Percentiles rank a stretch among this genome's conserved stretches.
phyloP scores from a whole-genome alignment of 1,140 invertebrate genomes.

The Babylonia areolata region DNA sequence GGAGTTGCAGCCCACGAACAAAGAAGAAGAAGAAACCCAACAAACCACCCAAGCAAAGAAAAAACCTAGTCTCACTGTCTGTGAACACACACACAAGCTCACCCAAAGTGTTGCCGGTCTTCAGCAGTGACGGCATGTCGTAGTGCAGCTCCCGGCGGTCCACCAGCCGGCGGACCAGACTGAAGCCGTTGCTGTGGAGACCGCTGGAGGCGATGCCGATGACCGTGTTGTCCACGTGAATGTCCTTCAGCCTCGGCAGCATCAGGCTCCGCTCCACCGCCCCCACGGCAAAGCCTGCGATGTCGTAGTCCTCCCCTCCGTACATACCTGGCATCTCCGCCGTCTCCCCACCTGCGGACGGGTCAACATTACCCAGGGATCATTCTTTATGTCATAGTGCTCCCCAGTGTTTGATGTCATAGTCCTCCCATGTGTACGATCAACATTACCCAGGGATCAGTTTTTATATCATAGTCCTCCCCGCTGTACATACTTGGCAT shows the following conservation, averaged over 20 bases:
- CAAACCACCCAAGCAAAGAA: too few relatives aligned
- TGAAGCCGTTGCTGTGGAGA: conserved; percentile 97
- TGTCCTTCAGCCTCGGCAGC: conserved; percentile 84
- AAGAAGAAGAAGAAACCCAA: too few relatives aligned
- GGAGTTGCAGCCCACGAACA: too few relatives aligned
- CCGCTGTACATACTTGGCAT: too few relatives aligned
- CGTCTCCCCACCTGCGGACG: conserved; percentile 89
- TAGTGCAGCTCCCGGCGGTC: conserved; percentile 81
- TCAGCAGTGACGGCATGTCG: conserved; percentile 87
- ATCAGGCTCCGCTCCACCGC: conserved; percentile 87
- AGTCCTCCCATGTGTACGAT: too few relatives aligned
- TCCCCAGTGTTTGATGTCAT: too few relatives aligned
- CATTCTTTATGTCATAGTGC: too few relatives aligned
- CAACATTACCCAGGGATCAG: too few relatives aligned
- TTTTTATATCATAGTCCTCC: too few relatives aligned
- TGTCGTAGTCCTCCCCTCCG: conserved; percentile 88
- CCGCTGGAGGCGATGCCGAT: conserved; percentile 91
- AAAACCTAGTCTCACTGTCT: not conserved
- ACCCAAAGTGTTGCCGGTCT: conserved; percentile 78
- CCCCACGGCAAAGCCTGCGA: conserved; percentile 96
- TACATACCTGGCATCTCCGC: conserved; percentile 98
- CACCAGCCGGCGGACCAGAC: conserved; percentile 91
- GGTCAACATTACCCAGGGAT: not conserved
- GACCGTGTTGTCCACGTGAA: conserved; percentile 86
- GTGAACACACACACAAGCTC: conserved; percentile 8